Evolutionary conservation across 2,797 vertebrate species (phyloP).

Genomic region (Otolemur crassicaudatus): DNA sequence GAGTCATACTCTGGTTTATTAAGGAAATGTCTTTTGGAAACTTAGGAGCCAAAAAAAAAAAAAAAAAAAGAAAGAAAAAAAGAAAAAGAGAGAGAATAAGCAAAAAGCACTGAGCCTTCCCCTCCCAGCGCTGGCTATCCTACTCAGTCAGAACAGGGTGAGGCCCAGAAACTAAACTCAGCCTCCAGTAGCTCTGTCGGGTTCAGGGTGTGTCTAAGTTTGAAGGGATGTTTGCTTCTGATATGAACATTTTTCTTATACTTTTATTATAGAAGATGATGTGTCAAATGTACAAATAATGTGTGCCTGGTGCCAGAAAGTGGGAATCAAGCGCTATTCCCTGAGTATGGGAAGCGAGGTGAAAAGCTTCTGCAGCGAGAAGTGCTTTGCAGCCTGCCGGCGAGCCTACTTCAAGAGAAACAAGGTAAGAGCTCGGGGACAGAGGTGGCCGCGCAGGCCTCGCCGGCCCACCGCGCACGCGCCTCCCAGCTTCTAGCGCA

Average conservation of each 20-base stretch:
- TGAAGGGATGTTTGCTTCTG: constrained; percentile 87
- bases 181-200: constrained; percentile 48
- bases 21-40: constrained; percentile 72
- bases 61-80: too few relatives aligned
- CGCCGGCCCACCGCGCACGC: constrained; percentile 51
- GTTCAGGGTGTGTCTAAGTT: constrained; percentile 81
- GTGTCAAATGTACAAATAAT: constrained; percentile 98
- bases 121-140: background rate
- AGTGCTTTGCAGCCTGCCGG: constrained; percentile 99
- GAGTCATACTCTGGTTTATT: constrained; percentile 73
- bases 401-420: constrained; percentile 99
- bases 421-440: constrained; percentile 93
- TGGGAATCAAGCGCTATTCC: constrained; percentile 98
- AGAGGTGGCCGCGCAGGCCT: constrained; percentile 74
- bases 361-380: constrained; percentile 99
- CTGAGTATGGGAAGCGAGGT: constrained; percentile 99
- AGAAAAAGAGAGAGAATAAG: background rate
- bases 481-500: constrained; percentile 75
- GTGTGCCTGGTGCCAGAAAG: constrained; percentile 99
- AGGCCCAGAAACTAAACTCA: background rate
- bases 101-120: background rate
- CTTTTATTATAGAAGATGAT: constrained; percentile 95
- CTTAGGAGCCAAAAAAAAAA: background rate
- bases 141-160: background rate
- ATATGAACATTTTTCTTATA: constrained; percentile 90